phyloP scores from a whole-genome alignment of 92 coral and sea anemone species.

The Muricea muricata region DNA sequence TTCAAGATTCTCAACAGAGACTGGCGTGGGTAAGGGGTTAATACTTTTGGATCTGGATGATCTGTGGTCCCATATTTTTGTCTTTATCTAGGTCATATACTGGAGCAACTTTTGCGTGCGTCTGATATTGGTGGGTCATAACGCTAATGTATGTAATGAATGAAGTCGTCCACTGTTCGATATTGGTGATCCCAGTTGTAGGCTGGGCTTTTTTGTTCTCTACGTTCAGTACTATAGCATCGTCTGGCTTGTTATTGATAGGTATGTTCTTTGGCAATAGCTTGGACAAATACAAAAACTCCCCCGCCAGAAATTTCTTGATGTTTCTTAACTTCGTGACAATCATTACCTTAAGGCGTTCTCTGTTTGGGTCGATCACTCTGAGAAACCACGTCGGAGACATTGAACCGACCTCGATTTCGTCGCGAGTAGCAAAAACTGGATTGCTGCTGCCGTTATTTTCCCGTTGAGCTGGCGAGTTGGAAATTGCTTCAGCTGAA shows the following conservation, averaged over 20 bases:
- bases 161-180: not conserved
- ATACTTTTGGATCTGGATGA: not conserved
- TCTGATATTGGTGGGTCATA: constrained; percentile 26
- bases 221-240: not conserved
- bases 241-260: constrained; percentile 30
- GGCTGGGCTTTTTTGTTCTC: constrained; percentile 33
- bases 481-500: too few relatives aligned
- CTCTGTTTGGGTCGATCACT: too few relatives aligned
- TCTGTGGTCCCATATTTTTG: too few relatives aligned
- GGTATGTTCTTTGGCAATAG: constrained; percentile 44
- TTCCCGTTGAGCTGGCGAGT: too few relatives aligned
- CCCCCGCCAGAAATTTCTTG: constrained; percentile 53
- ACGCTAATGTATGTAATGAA: constrained; percentile 43
- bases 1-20: constrained; percentile 26
- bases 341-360: not conserved
- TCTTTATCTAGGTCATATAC: not conserved
- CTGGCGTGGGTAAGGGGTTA: constrained; percentile 52
- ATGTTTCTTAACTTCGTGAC: constrained; percentile 34
- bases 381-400: too few relatives aligned
- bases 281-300: constrained; percentile 58
- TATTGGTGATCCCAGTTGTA: not conserved
- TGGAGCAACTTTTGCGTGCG: constrained; percentile 26
- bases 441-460: too few relatives aligned
- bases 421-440: too few relatives aligned
- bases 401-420: too few relatives aligned